Evolutionary conservation across 2,888 invertebrate species (phyloP), one percentile per base, ranked within the genome.

Genomic region (Scaeva pyrastri): DNA sequence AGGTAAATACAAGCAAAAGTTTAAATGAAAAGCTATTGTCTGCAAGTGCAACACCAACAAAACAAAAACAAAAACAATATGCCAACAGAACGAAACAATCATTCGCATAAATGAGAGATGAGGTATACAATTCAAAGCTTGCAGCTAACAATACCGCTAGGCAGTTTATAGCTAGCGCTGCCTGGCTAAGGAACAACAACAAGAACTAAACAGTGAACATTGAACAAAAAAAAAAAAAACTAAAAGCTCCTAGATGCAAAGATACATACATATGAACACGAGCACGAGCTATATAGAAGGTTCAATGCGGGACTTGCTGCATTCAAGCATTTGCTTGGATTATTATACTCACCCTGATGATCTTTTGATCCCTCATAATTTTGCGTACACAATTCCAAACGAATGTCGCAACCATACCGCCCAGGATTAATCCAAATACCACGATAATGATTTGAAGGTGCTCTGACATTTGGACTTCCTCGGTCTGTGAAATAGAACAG

Each of bases 401-500:
- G 92, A 98, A 97, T 52, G 97, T 96, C 90, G 96, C 95, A 90
- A 96, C 96, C 96, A 98, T 97, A 36, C 97, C 97, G 52, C 96
- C 95, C 72, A 98, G 94, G 88, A 98, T 97, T 77, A 97, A 93
- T 23, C 96, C 96, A 92, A 98, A 98, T 78, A 98, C 96, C 36
- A 97, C 95, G 91, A 98, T 94, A 88, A 98, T 98, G 89, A 97
- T 96, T 91, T 96, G 93, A 90, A 98, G 97, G 91, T 97, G 96
- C 88, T 95, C 95, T 11, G 95, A 94, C 88, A 94, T 94, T 77
- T 90, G 88, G 83, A 88, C 88, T 70, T 89, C 85, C 89, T 90
- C 88, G 10, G 41, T 80, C 92, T 92, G 90, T n/a, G 88, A 66
- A 66, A 16, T 52, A 62, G 31, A 31, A 31, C 6, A 31, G 8